Percentiles rank a stretch among this genome's conserved stretches.
Conservation (phyloP, 1,140 invertebrate genomes). For the Magallana gigas region DNA sequence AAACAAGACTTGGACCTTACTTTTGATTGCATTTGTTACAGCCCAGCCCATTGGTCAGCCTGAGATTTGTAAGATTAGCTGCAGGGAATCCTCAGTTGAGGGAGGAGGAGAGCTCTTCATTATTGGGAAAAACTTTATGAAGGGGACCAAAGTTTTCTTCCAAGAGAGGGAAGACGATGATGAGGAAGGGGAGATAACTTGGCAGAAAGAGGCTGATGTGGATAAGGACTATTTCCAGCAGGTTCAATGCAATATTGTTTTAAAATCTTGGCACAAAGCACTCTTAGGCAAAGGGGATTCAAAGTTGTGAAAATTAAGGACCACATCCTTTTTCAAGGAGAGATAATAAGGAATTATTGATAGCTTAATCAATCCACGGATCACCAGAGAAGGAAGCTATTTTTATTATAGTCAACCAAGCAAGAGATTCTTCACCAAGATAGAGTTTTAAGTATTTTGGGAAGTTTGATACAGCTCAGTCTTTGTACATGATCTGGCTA, state of each 20-base stretch:
- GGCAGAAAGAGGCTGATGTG: slow-evolving; percentile 79
- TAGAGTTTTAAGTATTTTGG: too few species aligned
- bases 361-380: too few species aligned
- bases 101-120: slow-evolving; percentile 94
- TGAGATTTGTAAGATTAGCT: slow-evolving; percentile 96
- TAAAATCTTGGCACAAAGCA: too few species aligned
- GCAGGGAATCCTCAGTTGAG: slow-evolving; percentile 87
- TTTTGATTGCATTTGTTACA: slow-evolving; percentile 75
- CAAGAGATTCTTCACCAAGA: too few species aligned
- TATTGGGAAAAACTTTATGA: slow-evolving; percentile 97
- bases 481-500: too few species aligned
- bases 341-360: too few species aligned
- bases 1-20: background rate
- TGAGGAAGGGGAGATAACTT: slow-evolving; percentile 76
- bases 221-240: slow-evolving; percentile 80
- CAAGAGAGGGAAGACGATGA: slow-evolving; percentile 82
- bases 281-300: too few species aligned
- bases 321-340: too few species aligned
- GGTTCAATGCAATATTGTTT: slow-evolving; percentile 60
- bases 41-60: slow-evolving; percentile 97
- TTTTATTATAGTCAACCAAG: too few species aligned
- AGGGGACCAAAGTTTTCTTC: slow-evolving; percentile 94
- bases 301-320: too few species aligned
- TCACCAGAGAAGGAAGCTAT: too few species aligned
- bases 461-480: too few species aligned